Evolutionary conservation across 2,888 invertebrate species (phyloP), one percentile per base, ranked within the genome.

Genomic region (Chorisops tibialis): DNA sequence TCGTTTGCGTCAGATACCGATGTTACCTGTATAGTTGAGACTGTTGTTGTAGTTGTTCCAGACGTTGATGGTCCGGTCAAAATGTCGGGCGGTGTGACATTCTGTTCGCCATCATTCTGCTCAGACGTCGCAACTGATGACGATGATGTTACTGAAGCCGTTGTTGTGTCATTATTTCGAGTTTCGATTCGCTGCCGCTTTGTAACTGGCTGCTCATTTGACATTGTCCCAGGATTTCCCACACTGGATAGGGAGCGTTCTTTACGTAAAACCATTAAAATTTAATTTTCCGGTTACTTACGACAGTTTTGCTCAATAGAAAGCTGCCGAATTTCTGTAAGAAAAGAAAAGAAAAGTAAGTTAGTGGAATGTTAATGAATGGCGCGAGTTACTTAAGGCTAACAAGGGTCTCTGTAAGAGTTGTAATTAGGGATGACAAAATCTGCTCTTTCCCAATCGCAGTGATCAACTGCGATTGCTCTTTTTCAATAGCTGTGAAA

Each of bases 161-260:
- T 12, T 3, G 22, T 38, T 41, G 47, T 41, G 18, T 56, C 61
- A 49, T 60, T 65, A 21, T 50, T 22, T 16, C 56, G 67, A 47
- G 67, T 73, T 63, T 87, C 85, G 69, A 89, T 86, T 72, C 89
- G 85, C 74, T 88, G 86, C 75, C 91, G 87, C 81, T 92, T 92
- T 75, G 89, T 91, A 70, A 88, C 87, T 68, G 92, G 92, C 80
- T 91, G 91, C 79, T 90, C 88, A 69, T 85, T 86, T 73, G 84
- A 86, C 87, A 88, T 88, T 59, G 41, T 66, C 47, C 48, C 58
- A 41, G 68, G 67, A 59, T 65, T 63, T 68, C 68, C 69, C 67
- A 62, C 65, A 59, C 62, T 64, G 59, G 63, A 54, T 67, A 69
- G 68, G 65, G 67, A 65, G 62, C 69, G 68, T 50, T 68, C 69